These are phyloP conservation scores for Panopea generosa DNA, from an alignment of 2,888 invertebrate genomes.

Conservation along the genomic window DNA sequence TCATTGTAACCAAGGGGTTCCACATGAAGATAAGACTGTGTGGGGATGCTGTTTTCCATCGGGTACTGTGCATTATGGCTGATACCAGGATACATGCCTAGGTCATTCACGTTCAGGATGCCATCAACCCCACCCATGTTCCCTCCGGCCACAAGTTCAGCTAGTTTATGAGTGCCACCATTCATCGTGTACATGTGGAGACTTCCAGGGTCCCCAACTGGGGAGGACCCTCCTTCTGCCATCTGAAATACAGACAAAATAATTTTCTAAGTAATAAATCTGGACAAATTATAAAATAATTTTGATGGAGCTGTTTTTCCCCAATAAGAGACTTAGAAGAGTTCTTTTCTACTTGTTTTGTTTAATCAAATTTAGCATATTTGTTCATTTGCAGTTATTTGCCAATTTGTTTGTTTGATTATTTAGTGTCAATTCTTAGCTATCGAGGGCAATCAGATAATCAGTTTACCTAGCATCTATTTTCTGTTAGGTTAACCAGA, in stretches of 20 bases:
- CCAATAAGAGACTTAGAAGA: no score
- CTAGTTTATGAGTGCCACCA: slow-evolving; percentile 47
- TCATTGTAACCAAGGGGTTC: slow-evolving; percentile 15
- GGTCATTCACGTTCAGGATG: background rate
- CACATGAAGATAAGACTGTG: slow-evolving; percentile 15
- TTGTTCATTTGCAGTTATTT: no score
- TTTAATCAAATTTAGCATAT: no score
- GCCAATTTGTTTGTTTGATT: no score
- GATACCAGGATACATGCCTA: slow-evolving; percentile 20
- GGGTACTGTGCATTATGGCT: background rate
- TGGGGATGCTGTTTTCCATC: slow-evolving; percentile 11
- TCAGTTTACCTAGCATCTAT: no score
- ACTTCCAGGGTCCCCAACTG: slow-evolving; percentile 45
- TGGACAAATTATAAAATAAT: no score
- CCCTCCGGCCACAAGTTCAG: slow-evolving; percentile 39
- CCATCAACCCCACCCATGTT: slow-evolving; percentile 11
- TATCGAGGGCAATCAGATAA: no score
- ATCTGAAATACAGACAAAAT: slow-evolving; percentile 39
- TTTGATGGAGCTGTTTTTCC: no score
- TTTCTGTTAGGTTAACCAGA: no score
- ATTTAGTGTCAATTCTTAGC: no score
- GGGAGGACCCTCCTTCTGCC: slow-evolving; percentile 43
- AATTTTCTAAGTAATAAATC: no score
- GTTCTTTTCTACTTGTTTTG: no score
- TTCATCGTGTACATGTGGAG: slow-evolving; percentile 53